Conservation (phyloP, 2,113 vertebrate genomes). For the Peromyscus polionotus region DNA sequence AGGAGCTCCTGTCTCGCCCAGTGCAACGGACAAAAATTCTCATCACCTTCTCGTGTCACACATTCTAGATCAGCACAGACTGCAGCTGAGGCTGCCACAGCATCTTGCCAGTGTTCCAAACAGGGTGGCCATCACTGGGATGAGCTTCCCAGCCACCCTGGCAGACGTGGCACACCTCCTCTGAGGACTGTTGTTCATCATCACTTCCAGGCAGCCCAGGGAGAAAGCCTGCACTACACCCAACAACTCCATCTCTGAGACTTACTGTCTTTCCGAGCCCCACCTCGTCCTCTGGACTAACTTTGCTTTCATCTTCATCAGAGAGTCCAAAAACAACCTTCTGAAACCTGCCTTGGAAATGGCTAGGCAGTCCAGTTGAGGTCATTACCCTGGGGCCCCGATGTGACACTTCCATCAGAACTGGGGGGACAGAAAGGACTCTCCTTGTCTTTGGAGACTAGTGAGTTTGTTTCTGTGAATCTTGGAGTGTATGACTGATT, state of each 20-base stretch:
- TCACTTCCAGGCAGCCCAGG: neutral
- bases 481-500: neutral
- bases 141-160: neutral
- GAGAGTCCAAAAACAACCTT: neutral
- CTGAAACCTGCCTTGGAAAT: neutral
- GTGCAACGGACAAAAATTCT: fast-evolving
- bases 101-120: neutral
- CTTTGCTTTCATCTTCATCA: neutral
- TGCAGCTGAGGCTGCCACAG: neutral
- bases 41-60: neutral
- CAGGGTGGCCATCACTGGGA: neutral
- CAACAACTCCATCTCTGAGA: neutral
- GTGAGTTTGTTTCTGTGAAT: neutral
- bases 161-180: neutral
- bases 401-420: neutral
- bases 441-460: neutral
- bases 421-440: neutral
- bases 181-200: neutral
- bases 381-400: neutral
- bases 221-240: neutral
- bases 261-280: neutral
- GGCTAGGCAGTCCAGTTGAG: neutral
- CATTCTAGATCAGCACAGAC: neutral
- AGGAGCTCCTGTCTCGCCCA: neutral
- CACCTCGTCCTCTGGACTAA: neutral